Conservation (phyloP, 2,888 invertebrate species). For the Aspidapion aeneum region DNA sequence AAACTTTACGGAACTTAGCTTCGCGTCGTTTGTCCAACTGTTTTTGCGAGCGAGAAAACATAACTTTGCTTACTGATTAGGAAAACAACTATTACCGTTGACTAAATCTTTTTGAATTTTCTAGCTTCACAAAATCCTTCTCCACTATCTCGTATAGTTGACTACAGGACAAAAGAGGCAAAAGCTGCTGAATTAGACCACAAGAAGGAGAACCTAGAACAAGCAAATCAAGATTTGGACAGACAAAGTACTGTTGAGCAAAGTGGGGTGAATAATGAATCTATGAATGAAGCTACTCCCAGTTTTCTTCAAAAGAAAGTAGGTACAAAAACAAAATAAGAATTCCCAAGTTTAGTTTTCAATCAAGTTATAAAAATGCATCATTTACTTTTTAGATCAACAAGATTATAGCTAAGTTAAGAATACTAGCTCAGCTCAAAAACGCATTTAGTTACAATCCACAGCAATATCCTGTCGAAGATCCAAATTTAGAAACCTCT, state of each 20-base stretch:
- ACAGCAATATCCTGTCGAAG: not conserved
- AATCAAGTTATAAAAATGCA: too few species aligned
- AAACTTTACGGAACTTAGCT: too few species aligned
- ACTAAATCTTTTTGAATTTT: too few species aligned
- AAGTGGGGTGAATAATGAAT: slow-evolving; percentile 2
- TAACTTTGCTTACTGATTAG: too few species aligned
- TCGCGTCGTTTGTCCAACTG: too few species aligned
- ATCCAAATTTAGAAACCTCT: not conserved
- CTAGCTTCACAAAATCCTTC: not conserved
- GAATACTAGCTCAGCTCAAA: slow-evolving; percentile 23
- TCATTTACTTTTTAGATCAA: slow-evolving; percentile 22
- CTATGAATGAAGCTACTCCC: slow-evolving; percentile 25
- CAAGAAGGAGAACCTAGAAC: slow-evolving; percentile 11
- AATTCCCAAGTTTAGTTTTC: not conserved
- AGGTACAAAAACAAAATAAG: not conserved
- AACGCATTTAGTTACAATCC: slow-evolving; percentile 17
- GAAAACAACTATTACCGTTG: too few species aligned
- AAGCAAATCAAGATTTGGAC: not conserved
- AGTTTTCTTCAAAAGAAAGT: slow-evolving; percentile 28
- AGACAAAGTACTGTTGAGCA: slow-evolving; percentile 3
- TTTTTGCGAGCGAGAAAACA: too few species aligned
- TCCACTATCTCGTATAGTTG: slow-evolving; percentile 12
- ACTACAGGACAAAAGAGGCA: slow-evolving; percentile 19
- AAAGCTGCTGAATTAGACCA: slow-evolving; percentile 16
- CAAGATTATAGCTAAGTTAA: slow-evolving; percentile 27